Evolutionary conservation across 2,888 invertebrate species (phyloP).

Genomic region (Eupithecia insigniata): DNA sequence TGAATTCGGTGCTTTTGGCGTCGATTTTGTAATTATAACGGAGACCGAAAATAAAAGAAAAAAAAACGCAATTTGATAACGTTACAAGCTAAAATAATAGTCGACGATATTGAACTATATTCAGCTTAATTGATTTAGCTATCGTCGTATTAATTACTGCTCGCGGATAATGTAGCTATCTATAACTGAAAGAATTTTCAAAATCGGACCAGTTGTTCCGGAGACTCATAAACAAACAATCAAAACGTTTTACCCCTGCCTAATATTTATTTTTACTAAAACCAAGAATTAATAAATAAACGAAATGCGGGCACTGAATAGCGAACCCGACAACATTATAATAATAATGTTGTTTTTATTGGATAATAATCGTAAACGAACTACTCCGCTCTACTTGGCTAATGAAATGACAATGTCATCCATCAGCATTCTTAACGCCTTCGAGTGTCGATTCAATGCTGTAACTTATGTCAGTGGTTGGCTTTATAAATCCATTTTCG

Average conservation of each 20-base stretch:
- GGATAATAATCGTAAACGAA: not conserved
- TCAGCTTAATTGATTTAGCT: too few species aligned
- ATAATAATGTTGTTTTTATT: slow-evolving; percentile 2
- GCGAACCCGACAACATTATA: not conserved
- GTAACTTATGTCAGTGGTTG: not conserved
- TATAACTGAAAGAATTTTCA: too few species aligned
- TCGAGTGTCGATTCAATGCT: slow-evolving; percentile 32
- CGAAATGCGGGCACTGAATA: not conserved
- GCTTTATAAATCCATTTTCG: slow-evolving; percentile 12
- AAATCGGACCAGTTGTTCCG: too few species aligned
- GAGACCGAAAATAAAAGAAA: too few species aligned
- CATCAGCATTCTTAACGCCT: slow-evolving; percentile 35
- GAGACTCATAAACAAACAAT: too few species aligned
- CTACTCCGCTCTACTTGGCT: slow-evolving; percentile 17
- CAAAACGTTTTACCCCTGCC: too few species aligned
- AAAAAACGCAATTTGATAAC: not conserved
- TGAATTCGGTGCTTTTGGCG: not conserved
- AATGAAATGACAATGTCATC: slow-evolving; percentile 29
- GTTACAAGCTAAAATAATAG: too few species aligned
- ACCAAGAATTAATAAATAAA: not conserved
- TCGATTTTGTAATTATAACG: not conserved
- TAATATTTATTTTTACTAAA: not conserved
- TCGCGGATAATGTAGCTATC: too few species aligned
- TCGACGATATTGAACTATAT: too few species aligned
- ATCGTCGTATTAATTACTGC: too few species aligned